Base-by-base conservation (phyloP, 2,113 vertebrate genomes). In the Chaetodon trifascialis region DNA sequence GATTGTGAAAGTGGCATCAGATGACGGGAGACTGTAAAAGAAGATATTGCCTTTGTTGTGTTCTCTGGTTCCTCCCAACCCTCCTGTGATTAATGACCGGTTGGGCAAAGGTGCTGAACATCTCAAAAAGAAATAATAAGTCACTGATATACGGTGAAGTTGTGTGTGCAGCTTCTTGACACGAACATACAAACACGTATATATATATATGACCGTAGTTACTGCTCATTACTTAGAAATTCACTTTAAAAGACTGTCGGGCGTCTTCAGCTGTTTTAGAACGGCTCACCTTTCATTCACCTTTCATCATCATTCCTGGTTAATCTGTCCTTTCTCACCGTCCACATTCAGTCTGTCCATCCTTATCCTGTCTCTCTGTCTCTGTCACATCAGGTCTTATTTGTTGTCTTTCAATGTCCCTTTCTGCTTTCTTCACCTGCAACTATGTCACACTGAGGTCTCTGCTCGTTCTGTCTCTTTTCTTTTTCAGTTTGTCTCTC, bases 351-450 rank as follows among this genome's bases (percentile, higher is more conserved):
- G 52, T 66, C 49, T 44, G 75, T 80, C 86, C 23, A 11, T 73
- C 73, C 34, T 80, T 46, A 70, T 79, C 70, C 78, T 0, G 23
- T 69, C 67, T 86, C 60, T 46, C 16, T 36, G 65, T 85, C 65
- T 73, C 65, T 81, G 86, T 83, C 83, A 81, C 79, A 63, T 79
- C 87, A 49, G 36, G 15, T 88, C 79, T 76, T 58, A 40, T 44
- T 74, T 73, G 40, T 74, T 63, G 79, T 80, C 64, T 84, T 79
- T 88, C 77, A 83, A 9, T 23, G 84, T 86, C 85, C 79, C 82
- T 55, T 30, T 74, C 52, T 34, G 30, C 14, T 49, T 71, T 56
- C 56, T 55, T 75, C 70, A 85, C 69, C 82, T 88, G 59, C 4
- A 12, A 72, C 49, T 83, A 17, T 79, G 68, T 87, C 83, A 84